Base-by-base conservation (phyloP, 2,888 invertebrate genomes). In the Lithophane ornitopus region DNA sequence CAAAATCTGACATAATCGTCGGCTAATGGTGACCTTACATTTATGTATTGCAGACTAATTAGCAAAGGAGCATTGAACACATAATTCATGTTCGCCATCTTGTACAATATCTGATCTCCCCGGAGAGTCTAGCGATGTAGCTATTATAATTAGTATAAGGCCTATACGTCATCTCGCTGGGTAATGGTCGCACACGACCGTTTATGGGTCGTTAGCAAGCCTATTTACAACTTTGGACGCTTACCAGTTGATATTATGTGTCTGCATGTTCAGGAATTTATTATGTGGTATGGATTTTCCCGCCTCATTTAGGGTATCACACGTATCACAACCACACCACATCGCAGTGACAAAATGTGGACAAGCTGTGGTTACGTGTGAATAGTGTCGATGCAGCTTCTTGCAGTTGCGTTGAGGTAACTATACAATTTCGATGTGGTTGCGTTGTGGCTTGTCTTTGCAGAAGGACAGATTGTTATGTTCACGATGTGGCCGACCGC, bases 1-100 rank as follows among this genome's bases (percentile, higher is more conserved):
- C 39, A 6, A 0, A 41, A n/a, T 49, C 19, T 9, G 9, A 16
- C 22, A 39, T 56, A 63, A 39, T 28, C 6, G 16, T 28, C 26
- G 12, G 16, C 6, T 41, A 56, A 49, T 41, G 3, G 26, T 22
- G 41, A 28, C 34, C n/a, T 52, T n/a, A 44, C 44, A 52, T 46
- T 16, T 28, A 49, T 76, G 62, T 28, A 44, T 28, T 49, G 26
- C 14, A 39, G 22, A 56, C 39, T 72, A 67, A 78, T 67, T 49
- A 34, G 44, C 41, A 11, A 28, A 59, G 26, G 14, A 44, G 28
- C 26, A n/a, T 66, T 9, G 39, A 49, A 66, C 34, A 3, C 19
- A 19, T 71, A n/a, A 56, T 66, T 66, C n/a, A 59, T 46, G 8
- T 44, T 44, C 39, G 54, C 41, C 46, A 61, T 79, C 39, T 78